Conservation (phyloP, 2,113 vertebrate species). For the Nyctibius bracteatus region DNA sequence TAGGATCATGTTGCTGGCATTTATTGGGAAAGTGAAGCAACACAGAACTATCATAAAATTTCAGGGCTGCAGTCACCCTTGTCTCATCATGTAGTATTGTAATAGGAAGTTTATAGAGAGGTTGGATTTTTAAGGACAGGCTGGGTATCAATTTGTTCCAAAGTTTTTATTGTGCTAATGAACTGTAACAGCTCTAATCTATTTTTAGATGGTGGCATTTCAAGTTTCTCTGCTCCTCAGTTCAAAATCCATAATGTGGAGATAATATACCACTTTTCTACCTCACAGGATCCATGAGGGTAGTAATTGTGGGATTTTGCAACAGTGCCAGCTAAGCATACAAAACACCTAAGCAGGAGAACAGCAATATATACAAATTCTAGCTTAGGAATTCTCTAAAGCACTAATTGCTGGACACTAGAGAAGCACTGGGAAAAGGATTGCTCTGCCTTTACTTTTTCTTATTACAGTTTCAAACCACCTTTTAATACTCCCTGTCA, state of each 20-base stretch:
- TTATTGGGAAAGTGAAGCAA: slow-evolving; percentile 3
- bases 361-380: background rate
- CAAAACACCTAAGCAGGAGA: background rate
- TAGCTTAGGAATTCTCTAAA: background rate
- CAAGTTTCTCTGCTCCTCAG: slow-evolving; percentile 16
- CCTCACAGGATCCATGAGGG: background rate
- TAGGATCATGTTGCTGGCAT: background rate
- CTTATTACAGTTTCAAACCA: background rate
- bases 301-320: background rate
- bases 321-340: background rate
- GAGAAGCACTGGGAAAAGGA: background rate
- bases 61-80: background rate
- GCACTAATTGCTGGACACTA: background rate
- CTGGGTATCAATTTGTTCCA: slow-evolving; percentile 26
- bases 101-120: slow-evolving; percentile 27
- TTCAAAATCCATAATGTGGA: slow-evolving; percentile 40
- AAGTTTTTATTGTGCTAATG: slow-evolving; percentile 64
- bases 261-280: slow-evolving; percentile 13
- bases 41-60: slow-evolving; percentile 3
- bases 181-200: slow-evolving; percentile 54
- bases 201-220: slow-evolving; percentile 61
- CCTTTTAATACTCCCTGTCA: background rate
- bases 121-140: slow-evolving; percentile 49
- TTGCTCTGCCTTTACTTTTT: background rate
- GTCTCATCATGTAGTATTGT: background rate